Base-by-base conservation (phyloP, 2,797 vertebrate species). In the Acanthurus lineatus region DNA sequence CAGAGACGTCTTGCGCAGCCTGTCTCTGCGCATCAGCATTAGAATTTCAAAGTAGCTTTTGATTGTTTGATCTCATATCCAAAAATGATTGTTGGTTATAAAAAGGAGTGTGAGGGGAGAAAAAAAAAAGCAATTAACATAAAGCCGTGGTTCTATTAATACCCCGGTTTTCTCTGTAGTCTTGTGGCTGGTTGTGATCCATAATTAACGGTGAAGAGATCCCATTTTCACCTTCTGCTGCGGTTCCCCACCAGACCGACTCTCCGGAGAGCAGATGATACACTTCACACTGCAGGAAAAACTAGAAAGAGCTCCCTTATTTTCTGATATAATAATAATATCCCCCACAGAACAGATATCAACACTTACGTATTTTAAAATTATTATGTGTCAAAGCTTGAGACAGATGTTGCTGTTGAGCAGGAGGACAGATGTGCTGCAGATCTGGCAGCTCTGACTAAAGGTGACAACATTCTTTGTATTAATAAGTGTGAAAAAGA, bases 11-110 rank as follows among this genome's bases (percentile, higher is more conserved):
- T 32, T 80, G 84, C 60, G 76, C 59, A 75, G 80, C 79, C 77
- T 19, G 81, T 89, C 84, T 89, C 67, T 53, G 66, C 15, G 70
- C 83, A 87, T 85, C 77, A 67, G 72, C 76, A 93, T 93, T 92
- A 92, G 86, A 94, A 94, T 94, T 94, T 95, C 92, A 95, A 95
- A 95, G 93, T 92, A 75, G 71, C 69, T 86, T 89, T 71, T 91
- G 86, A 93, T 91, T 91, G 91, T 94, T 94, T 95, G 92, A 95
- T 94, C 92, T 94, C 86, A 48, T 47, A 83, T 92, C 92, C 90
- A 90, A 91, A 93, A 92, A 89, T 82, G 64, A 88, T 93, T 94
- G 93, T 91, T 86, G 65, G 69, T 77, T 70, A 72, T 45, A 79
- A 57, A 77, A 79, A 79, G 57, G 75, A 73, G 28, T 62, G 45